These are phyloP conservation scores for Sebastes nivosus DNA, from an alignment of 2,797 vertebrate species.

Conservation along the genomic window DNA sequence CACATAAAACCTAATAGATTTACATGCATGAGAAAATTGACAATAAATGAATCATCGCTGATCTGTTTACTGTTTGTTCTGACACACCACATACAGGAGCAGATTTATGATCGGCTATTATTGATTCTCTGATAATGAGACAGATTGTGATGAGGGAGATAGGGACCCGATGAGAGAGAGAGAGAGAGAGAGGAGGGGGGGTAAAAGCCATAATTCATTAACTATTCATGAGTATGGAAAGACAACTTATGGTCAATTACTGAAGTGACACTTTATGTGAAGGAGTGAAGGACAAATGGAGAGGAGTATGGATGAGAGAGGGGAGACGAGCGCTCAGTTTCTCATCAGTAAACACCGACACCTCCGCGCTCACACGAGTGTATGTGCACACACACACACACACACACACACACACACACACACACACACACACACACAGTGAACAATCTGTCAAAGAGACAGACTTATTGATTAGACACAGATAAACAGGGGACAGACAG, in stretches of 20 bases:
- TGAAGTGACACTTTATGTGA: conserved; percentile 63
- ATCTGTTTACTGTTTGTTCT: conserved; percentile 45
- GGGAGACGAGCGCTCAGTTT: conserved; percentile 24
- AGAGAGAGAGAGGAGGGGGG: background rate
- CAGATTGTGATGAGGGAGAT: conserved; percentile 54
- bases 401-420: background rate
- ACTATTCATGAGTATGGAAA: conserved; percentile 76
- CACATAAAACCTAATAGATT: background rate
- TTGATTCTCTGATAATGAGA: conserved; percentile 69
- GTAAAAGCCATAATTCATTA: conserved; percentile 64
- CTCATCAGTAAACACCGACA: conserved; percentile 55
- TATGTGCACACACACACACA: background rate
- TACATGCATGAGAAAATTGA: conserved; percentile 7
- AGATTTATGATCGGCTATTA: conserved; percentile 65
- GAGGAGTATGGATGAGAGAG: conserved; percentile 39
- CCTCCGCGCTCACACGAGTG: conserved; percentile 15
- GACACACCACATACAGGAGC: conserved; percentile 40
- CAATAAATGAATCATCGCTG: conserved; percentile 37
- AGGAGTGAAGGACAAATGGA: conserved; percentile 71
- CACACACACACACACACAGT: background rate
- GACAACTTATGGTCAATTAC: conserved; percentile 75
- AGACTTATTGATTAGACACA: conserved; percentile 77
- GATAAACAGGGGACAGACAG: conserved; percentile 63
- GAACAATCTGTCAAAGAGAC: conserved; percentile 70
- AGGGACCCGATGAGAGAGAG: conserved; percentile 13